phyloP scores from a whole-genome alignment of 2,797 vertebrate species.

The Oreochromis mossambicus region DNA sequence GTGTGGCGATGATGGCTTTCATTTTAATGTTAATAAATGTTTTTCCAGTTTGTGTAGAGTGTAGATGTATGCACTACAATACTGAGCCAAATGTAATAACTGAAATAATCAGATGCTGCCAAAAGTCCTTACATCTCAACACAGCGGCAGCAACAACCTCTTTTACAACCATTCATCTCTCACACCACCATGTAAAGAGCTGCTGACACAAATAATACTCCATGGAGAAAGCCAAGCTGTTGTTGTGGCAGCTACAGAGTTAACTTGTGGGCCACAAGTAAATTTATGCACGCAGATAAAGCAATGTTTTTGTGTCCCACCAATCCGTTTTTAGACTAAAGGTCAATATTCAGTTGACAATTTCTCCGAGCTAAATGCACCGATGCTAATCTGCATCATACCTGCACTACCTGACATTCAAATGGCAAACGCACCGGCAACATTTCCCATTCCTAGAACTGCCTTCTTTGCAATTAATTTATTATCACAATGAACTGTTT shows the following conservation, averaged over 20 bases:
- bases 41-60: background rate
- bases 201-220: rapidly evolving
- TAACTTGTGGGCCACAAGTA: background rate
- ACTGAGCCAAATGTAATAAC: background rate
- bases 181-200: background rate
- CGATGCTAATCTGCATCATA: background rate
- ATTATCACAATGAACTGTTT: background rate
- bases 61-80: background rate
- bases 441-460: background rate
- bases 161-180: background rate
- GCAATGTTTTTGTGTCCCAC: background rate
- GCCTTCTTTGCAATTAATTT: background rate
- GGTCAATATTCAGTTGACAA: background rate
- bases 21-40: background rate
- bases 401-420: background rate
- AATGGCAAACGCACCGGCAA: background rate
- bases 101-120: background rate
- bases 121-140: background rate
- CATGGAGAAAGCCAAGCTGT: background rate
- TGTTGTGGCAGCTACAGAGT: background rate
- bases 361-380: background rate
- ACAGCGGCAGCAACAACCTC: background rate
- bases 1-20: background rate
- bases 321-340: background rate
- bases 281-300: background rate